Percentiles rank a stretch among this genome's conserved stretches.
phyloP scores from a whole-genome alignment of 2,113 vertebrate species.

The Ciconia boyciana region DNA sequence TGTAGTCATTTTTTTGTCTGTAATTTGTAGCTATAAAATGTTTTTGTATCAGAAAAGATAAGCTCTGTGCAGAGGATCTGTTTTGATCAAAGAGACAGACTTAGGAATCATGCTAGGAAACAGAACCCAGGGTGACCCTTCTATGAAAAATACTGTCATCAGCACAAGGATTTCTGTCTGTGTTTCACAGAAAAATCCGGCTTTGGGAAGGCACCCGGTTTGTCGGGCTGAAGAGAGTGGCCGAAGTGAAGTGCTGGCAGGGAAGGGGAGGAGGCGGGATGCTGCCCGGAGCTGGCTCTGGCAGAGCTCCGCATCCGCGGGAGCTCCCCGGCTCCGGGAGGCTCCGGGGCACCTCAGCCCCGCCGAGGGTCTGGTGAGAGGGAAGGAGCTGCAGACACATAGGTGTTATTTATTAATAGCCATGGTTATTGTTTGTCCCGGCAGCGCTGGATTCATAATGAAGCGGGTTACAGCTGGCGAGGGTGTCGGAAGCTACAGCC shows the following conservation, averaged over 20 bases:
- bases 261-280: neutral
- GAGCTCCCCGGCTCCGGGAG: neutral
- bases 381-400: too few relatives aligned
- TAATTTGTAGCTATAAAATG: neutral
- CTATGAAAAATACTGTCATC: fast-evolving
- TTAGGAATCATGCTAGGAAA: fast-evolving
- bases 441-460: too few relatives aligned
- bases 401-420: too few relatives aligned
- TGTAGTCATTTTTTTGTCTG: neutral
- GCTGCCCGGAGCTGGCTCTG: neutral
- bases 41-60: neutral
- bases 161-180: fast-evolving
- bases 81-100: neutral
- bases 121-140: neutral
- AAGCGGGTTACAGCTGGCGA: too few relatives aligned
- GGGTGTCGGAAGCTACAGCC: neutral
- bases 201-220: neutral
- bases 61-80: neutral
- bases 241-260: neutral
- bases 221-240: too few relatives aligned
- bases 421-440: neutral
- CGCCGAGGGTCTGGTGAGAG: neutral
- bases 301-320: neutral
- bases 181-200: neutral
- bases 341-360: neutral